These are phyloP conservation scores for Limenitis camilla DNA, from an alignment of 2,888 invertebrate genomes.

Conservation along the genomic window DNA sequence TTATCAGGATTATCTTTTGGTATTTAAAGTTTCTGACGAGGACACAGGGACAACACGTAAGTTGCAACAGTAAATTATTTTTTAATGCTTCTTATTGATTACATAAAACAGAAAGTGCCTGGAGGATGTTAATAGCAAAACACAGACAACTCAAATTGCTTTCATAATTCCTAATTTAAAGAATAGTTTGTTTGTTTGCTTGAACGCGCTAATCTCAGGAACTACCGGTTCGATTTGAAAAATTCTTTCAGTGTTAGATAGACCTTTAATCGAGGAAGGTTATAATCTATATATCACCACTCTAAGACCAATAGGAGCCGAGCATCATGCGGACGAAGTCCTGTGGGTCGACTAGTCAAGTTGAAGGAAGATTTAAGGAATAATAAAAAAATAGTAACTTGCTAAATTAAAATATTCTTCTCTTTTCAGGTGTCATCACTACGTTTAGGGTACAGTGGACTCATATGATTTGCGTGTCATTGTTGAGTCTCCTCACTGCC, in stretches of 20 bases:
- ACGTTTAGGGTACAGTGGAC: slow-evolving; percentile 7
- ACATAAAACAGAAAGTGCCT: background rate
- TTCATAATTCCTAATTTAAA: no score
- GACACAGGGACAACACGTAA: background rate
- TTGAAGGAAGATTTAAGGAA: no score
- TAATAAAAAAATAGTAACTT: background rate
- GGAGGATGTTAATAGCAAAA: background rate
- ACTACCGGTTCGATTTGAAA: background rate
- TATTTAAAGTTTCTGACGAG: slow-evolving; percentile 28
- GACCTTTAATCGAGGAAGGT: no score
- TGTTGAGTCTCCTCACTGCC: slow-evolving; percentile 27
- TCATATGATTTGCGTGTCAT: slow-evolving; percentile 34
- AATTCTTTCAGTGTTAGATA: no score
- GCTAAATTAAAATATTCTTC: background rate
- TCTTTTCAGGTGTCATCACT: slow-evolving; percentile 21
- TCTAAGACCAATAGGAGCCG: no score
- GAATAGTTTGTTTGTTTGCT: no score
- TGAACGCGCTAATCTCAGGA: no score
- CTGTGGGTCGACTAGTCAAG: no score
- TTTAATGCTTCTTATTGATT: background rate
- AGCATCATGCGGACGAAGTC: no score
- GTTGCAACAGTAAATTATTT: background rate
- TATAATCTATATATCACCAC: no score
- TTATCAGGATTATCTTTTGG: slow-evolving; percentile 53
- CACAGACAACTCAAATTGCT: no score